Evolutionary conservation across 2,113 vertebrate genomes (phyloP).

Genomic region (Etheostoma spectabile): DNA sequence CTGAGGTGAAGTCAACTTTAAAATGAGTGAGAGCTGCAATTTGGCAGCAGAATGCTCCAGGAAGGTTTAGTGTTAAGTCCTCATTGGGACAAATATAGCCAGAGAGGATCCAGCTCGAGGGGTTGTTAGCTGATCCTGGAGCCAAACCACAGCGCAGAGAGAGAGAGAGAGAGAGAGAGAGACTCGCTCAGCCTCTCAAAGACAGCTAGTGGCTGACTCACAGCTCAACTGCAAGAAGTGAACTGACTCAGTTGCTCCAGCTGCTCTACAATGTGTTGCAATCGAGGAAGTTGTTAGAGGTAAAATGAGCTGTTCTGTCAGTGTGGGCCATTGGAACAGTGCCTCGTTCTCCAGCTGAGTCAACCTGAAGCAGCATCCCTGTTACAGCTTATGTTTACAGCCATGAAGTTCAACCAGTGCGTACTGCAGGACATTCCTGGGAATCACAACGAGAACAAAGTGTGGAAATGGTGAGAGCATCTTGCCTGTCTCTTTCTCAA

Average conservation of each 20-base stretch:
- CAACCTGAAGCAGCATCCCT: conserved; percentile 23
- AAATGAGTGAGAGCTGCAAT: conserved; percentile 59
- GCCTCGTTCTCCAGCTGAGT: conserved; percentile 33
- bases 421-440: conserved; percentile 50
- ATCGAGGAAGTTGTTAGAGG: conserved; percentile 23
- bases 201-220: not conserved
- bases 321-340: conserved; percentile 7
- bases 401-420: conserved; percentile 78
- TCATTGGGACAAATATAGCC: conserved; percentile 50
- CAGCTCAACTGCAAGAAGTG: not conserved
- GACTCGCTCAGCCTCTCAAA: not conserved
- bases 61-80: conserved; percentile 63
- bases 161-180: not conserved
- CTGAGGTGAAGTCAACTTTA: conserved; percentile 55
- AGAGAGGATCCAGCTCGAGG: conserved; percentile 19
- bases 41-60: conserved; percentile 59
- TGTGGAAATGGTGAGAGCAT: conserved; percentile 79
- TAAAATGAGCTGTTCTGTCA: conserved; percentile 33
- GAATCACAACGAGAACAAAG: conserved; percentile 56
- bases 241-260: not conserved
- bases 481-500: conserved; percentile 2
- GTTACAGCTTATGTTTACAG: conserved; percentile 60
- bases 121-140: conserved; percentile 16
- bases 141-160: conserved; percentile 15
- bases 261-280: conserved; percentile 18